phyloP scores from a whole-genome alignment of 2,888 invertebrate genomes.

The Incurvaria masculella region DNA sequence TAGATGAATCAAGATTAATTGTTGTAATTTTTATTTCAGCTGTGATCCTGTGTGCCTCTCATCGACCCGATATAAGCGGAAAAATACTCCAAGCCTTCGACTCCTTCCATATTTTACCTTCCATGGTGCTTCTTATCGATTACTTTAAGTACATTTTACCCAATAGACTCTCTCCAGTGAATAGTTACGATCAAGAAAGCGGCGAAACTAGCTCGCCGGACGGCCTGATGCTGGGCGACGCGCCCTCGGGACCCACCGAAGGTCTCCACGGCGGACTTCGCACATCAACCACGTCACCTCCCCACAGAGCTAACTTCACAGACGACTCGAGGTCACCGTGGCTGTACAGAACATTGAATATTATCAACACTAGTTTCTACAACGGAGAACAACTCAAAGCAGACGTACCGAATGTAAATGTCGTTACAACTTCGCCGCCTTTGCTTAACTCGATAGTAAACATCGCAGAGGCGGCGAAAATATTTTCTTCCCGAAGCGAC shows the following conservation, averaged over 20 bases:
- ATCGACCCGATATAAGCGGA: neutral
- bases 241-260: neutral
- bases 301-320: neutral
- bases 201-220: neutral
- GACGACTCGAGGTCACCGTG: neutral
- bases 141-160: neutral
- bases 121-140: neutral
- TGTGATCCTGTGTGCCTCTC: neutral
- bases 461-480: neutral
- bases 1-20: too few relatives aligned
- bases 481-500: neutral
- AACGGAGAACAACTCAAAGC: neutral
- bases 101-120: neutral
- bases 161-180: too few relatives aligned
- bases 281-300: neutral
- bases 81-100: neutral
- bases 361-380: neutral
- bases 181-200: too few relatives aligned
- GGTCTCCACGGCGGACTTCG: too few relatives aligned
- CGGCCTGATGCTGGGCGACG: neutral
- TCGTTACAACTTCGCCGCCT: neutral
- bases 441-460: neutral
- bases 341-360: too few relatives aligned
- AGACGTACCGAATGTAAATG: neutral
- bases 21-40: neutral